phyloP scores from a whole-genome alignment of 2,113 vertebrate species.

The Petroica traversi region DNA sequence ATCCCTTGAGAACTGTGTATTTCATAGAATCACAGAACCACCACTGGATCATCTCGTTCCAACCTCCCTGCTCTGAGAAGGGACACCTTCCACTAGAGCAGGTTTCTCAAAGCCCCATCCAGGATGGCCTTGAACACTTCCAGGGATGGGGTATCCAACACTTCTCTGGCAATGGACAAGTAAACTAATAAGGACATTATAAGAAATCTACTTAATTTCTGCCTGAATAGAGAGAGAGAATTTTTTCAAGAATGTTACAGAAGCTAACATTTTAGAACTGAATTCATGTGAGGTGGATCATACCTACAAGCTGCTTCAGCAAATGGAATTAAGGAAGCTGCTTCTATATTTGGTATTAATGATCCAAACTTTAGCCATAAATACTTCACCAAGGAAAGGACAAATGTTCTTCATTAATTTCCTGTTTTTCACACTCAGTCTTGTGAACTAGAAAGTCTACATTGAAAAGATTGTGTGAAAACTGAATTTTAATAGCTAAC shows the following conservation, averaged over 20 bases:
- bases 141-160: background rate
- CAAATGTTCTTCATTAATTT: conserved; percentile 6
- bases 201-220: background rate
- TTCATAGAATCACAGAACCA: background rate
- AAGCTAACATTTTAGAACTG: background rate
- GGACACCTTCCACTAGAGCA: background rate
- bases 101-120: background rate
- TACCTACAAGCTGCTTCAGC: background rate
- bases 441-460: background rate
- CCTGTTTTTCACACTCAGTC: background rate
- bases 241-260: background rate
- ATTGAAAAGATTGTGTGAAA: background rate
- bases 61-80: background rate
- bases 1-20: background rate
- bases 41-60: background rate
- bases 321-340: background rate
- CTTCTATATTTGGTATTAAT: background rate
- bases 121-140: background rate
- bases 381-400: background rate
- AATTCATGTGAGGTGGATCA: background rate
- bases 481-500: background rate
- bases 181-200: background rate
- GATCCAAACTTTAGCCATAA: background rate
- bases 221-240: background rate
- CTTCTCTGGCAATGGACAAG: background rate